Evolutionary conservation across 2,113 vertebrate genomes (phyloP).

Genomic region (Scortum barcoo): DNA sequence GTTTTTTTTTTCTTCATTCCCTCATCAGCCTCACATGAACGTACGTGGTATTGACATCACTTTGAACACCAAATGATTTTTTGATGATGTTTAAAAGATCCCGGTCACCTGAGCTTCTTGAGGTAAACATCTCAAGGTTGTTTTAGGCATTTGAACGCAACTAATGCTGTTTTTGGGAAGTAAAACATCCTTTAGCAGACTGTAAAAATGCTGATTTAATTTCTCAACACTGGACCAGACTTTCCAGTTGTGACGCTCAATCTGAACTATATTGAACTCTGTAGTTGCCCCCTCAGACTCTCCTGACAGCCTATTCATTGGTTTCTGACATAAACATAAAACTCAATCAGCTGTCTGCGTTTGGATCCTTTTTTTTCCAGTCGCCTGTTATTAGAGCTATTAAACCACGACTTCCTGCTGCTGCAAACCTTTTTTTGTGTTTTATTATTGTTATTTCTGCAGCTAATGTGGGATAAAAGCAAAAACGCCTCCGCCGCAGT

Average conservation of each 20-base stretch:
- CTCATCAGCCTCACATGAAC: too few relatives aligned
- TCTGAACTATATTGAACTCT: neutral
- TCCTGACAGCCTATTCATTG: conserved; percentile 13
- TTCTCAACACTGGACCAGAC: neutral
- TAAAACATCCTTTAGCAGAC: too few relatives aligned
- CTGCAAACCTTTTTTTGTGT: conserved; percentile 7
- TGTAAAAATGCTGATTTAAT: neutral
- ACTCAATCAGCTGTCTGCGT: conserved; percentile 20
- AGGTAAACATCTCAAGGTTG: too few relatives aligned
- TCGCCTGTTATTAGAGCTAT: conserved; percentile 22
- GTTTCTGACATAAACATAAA: conserved; percentile 35
- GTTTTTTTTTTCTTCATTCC: neutral
- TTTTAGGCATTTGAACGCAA: too few relatives aligned
- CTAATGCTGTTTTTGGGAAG: too few relatives aligned
- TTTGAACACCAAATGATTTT: too few relatives aligned
- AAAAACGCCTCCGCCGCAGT: conserved; percentile 8
- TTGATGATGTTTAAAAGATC: neutral
- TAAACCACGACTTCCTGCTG: conserved; percentile 7
- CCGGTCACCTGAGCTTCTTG: too few relatives aligned
- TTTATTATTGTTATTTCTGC: conserved; percentile 3
- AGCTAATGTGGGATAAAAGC: conserved; percentile 42
- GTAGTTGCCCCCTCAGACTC: neutral
- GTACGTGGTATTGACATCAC: too few relatives aligned
- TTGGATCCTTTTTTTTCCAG: neutral
- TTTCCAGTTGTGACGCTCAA: neutral